Evolutionary conservation across 2,113 vertebrate genomes (phyloP), one percentile per base, ranked within the genome.

Genomic region (Nothocercus nigrocapillus): DNA sequence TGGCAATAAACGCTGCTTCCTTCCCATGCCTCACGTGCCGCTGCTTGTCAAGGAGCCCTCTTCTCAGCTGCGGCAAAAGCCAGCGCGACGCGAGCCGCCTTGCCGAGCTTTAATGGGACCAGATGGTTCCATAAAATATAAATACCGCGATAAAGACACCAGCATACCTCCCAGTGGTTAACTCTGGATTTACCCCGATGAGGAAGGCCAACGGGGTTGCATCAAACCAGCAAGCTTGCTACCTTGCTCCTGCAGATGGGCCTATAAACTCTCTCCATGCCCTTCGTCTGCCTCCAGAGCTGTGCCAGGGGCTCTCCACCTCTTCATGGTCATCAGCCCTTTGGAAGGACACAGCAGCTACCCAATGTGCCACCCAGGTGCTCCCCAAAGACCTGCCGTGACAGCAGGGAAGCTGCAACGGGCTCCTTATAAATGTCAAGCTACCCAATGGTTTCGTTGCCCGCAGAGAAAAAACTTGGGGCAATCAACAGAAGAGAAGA

Each of bases 111-210:
- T 96, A 97, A 93, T 77, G 85, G 85, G 92, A 95, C 91, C 97
- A 98, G 97, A 97, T 97, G 97, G 94, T 82, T 96, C 95, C 95
- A 94, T 97, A 97, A 97, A 98, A 97, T 95, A 95, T 95, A 97
- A 98, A 97, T 82, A 95, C 72, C 80, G 89, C 7, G 82, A 96
- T 96, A 97, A 97, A 97, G 96, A 92, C 93, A 90, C 75, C 95
- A 84, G 18, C 82, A 88, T 68, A 87, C 68, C 85, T 97, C 95
- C 34, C 27, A 81, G 76, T 32, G 86, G 97, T 97, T 96, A 96
- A 95, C 94, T 98, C 95, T 84, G 94, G 93, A 95, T 95, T 93
- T 96, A 95, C 42, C 73, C 78, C 54, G 85, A 18, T 92, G 82
- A 70, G 69, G 79, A 85, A 80, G 91, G 96, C 89, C 82, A 66